Evolutionary conservation across 2,113 vertebrate genomes (phyloP), one percentile per base, ranked within the genome.

Genomic region (Azemiops feae): DNA sequence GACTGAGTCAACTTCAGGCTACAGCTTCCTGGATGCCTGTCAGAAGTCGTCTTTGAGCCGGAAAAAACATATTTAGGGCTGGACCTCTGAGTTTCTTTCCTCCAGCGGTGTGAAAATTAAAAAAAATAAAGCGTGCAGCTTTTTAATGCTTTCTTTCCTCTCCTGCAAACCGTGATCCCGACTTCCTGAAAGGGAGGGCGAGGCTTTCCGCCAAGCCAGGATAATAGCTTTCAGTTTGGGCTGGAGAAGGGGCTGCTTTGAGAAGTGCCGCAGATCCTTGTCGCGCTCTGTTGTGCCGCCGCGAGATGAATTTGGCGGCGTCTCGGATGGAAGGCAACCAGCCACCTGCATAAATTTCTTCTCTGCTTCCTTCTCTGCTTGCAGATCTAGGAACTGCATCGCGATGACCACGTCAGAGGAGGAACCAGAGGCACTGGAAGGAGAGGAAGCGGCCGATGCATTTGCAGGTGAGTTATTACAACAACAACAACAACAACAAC

Each of bases 401-500:
- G 98, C 99, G 98, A 98, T 98, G 60, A 98, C 97, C 0, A 97
- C 96, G 94, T 89, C 96, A 92, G 95, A 96, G 92, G 98, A 98
- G 9, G 93, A 95, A 95, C 96, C 92, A 88, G 93, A 94, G 91
- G 96, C 95, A 93, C 94, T 97, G 95, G 98, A 98, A 92, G 88
- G 95, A 60, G 95, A 97, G 91, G 98, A 98, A 45, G 47, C 87
- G 4, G 91, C 81, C 0, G 98, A 99, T 89, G 98, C 98, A 27
- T 98, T 97, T 96, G 94, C 98, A 97, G 98, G 98, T 98, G 97
- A 97, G 94, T 34, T 14, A n/a, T 27, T 88, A 7, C 23, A 55
- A 50, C n/a, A n/a, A n/a, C n/a, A n/a, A n/a, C n/a, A n/a, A n/a
- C n/a, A n/a, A n/a, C n/a, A n/a, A n/a, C n/a, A n/a, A n/a, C n/a